Evolutionary conservation across 2,888 invertebrate species (phyloP).

Genomic region (Callosobruchus maculatus): DNA sequence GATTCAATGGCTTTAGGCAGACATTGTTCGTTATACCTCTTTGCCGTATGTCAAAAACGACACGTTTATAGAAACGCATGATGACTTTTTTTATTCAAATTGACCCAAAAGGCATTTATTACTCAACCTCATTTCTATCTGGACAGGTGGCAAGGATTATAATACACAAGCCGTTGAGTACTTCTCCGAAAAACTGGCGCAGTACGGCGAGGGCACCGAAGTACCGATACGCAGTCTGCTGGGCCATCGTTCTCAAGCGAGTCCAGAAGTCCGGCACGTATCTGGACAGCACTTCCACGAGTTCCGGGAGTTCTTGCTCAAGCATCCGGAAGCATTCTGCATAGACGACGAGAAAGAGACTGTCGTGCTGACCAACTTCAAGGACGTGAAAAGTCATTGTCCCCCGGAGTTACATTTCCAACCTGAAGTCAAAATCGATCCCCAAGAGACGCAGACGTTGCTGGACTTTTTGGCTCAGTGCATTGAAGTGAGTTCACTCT

Average conservation of each 20-base stretch:
- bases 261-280: conserved; percentile 94
- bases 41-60: too few relatives aligned
- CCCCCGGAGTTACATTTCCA: conserved; percentile 67
- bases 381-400: conserved; percentile 50
- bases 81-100: too few relatives aligned
- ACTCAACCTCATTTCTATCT: too few relatives aligned
- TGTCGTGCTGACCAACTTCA: conserved; percentile 65
- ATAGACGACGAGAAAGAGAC: conserved; percentile 77
- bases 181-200: conserved; percentile 90
- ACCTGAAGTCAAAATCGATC: conserved; percentile 76
- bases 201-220: conserved; percentile 94
- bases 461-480: conserved; percentile 77
- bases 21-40: too few relatives aligned
- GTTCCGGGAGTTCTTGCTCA: conserved; percentile 79
- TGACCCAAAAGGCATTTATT: too few relatives aligned
- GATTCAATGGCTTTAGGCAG: too few relatives aligned
- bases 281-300: conserved; percentile 92
- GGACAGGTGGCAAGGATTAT: conserved; percentile 74
- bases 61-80: too few relatives aligned
- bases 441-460: conserved; percentile 76
- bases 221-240: conserved; percentile 95
- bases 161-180: conserved; percentile 97
- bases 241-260: conserved; percentile 94
- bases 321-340: conserved; percentile 81
- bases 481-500: conserved; percentile 59